phyloP scores from a whole-genome alignment of 2,888 invertebrate genomes.

The Sussaba pulchella region DNA sequence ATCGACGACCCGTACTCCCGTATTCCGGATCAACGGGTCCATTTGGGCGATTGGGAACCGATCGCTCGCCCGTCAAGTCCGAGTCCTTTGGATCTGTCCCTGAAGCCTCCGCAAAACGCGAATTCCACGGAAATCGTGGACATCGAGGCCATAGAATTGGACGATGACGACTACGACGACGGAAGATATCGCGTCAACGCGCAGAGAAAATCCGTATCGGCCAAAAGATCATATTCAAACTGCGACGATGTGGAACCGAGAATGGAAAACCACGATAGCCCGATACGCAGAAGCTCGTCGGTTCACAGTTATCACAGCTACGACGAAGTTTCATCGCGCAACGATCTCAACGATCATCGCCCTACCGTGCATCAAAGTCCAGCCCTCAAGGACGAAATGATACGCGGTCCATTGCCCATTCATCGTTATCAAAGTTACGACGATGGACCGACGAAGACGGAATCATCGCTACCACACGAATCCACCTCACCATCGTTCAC shows the following conservation, averaged over 20 bases:
- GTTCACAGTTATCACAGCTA: constrained; percentile 75
- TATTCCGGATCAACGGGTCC: constrained; percentile 62
- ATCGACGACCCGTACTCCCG: constrained; percentile 72
- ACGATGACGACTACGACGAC: constrained; percentile 78
- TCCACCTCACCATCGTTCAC: constrained; percentile 24
- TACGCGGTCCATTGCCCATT: constrained; percentile 77
- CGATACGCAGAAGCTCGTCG: constrained; percentile 74
- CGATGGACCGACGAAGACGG: constrained; percentile 20
- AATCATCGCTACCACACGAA: constrained; percentile 34
- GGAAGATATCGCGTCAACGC: constrained; percentile 62
- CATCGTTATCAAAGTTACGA: constrained; percentile 65
- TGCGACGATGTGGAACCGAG: constrained; percentile 18
- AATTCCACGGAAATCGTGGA: constrained; percentile 68
- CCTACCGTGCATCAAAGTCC: background rate
- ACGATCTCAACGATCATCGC: constrained; percentile 6
- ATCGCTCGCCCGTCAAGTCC: constrained; percentile 79
- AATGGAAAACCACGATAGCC: constrained; percentile 35
- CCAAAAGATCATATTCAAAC: constrained; percentile 43
- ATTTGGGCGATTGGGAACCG: constrained; percentile 54
- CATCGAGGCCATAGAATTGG: constrained; percentile 73
- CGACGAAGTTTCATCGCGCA: constrained; percentile 54
- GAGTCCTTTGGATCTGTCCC: constrained; percentile 90
- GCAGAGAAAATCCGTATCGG: constrained; percentile 35
- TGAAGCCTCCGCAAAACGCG: constrained; percentile 85
- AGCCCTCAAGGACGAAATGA: constrained; percentile 48